phyloP scores from a whole-genome alignment of 2,113 vertebrate genomes.

The Pongo pygmaeus region DNA sequence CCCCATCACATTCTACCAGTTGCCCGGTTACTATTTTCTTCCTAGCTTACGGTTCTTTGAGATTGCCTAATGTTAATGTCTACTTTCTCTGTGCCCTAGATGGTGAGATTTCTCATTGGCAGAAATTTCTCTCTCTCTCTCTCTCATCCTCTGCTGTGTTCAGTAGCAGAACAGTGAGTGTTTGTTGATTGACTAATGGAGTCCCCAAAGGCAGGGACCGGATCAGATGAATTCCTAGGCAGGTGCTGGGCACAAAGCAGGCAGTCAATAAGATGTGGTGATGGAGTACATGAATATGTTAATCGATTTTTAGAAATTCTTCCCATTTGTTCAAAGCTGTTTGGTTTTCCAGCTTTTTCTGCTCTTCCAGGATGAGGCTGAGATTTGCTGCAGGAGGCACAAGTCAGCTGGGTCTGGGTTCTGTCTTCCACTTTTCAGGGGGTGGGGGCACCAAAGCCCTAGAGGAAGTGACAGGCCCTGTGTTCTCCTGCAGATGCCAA shows the following conservation, averaged over 20 bases:
- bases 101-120: background rate
- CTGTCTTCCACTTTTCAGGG: background rate
- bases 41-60: background rate
- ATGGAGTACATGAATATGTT: background rate
- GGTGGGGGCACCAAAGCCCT: background rate
- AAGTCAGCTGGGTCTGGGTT: background rate
- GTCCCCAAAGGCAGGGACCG: background rate
- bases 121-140: background rate
- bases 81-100: background rate
- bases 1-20: rapidly evolving
- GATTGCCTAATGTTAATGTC: background rate
- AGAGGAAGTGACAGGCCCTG: rapidly evolving
- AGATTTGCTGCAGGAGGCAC: background rate
- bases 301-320: background rate
- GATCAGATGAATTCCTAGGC: background rate
- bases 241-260: background rate
- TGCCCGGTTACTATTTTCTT: rapidly evolving
- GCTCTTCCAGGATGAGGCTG: background rate
- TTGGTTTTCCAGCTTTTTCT: background rate
- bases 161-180: background rate
- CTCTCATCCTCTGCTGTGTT: background rate
- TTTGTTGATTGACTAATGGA: constrained; percentile 25
- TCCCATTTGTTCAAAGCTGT: background rate
- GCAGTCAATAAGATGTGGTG: background rate
- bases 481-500: rapidly evolving